Evolutionary conservation across 2,113 vertebrate species (phyloP).

Genomic region (Pseudonaja textilis): DNA sequence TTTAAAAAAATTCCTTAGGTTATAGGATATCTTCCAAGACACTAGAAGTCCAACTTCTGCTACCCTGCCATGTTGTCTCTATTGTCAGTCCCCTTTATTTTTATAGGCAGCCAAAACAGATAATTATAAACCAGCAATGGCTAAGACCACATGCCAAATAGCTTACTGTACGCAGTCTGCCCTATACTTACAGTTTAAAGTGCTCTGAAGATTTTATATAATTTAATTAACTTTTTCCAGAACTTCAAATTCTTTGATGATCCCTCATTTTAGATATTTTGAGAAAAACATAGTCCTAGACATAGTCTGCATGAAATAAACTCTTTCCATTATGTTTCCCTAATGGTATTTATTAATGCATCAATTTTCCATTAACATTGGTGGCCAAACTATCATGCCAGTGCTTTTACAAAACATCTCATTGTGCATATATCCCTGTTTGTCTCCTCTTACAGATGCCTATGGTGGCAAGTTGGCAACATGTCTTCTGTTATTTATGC

Average conservation of each 20-base stretch:
- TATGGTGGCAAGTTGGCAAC: not conserved
- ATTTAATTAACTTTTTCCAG: not conserved
- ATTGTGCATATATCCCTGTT: not conserved
- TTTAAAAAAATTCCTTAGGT: conserved; percentile 14
- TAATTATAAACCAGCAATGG: conserved; percentile 34
- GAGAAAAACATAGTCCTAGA: not conserved
- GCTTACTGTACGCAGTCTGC: conserved; percentile 17
- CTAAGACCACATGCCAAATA: conserved; percentile 16
- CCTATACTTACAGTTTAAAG: not conserved
- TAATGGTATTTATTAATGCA: not conserved
- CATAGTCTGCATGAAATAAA: not conserved
- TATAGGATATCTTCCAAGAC: conserved; percentile 19
- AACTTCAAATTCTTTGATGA: not conserved
- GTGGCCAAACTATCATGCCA: not conserved
- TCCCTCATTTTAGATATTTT: not conserved
- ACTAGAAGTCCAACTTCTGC: not conserved
- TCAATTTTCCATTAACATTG: not conserved
- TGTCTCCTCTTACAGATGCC: not conserved
- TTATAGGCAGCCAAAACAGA: not conserved
- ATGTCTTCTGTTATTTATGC: not conserved
- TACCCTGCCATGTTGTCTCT: not conserved
- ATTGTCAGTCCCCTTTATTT: not conserved
- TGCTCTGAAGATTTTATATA: conserved; percentile 5
- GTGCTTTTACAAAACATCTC: not conserved
- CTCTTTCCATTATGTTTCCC: not conserved